These are phyloP conservation scores for Drosophila mettleri DNA, from an alignment of 2,888 invertebrate species.

Conservation along the genomic window DNA sequence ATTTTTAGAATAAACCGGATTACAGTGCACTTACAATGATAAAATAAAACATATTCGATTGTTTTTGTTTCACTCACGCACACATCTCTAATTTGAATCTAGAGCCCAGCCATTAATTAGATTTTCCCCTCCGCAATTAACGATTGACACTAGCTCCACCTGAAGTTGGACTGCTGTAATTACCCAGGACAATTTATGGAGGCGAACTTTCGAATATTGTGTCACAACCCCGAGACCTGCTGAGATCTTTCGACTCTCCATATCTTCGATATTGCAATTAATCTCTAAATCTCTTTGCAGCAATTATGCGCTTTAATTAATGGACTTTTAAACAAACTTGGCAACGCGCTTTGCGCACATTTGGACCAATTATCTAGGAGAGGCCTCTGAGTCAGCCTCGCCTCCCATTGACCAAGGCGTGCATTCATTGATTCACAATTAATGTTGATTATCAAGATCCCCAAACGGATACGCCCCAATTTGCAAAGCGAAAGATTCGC, in stretches of 20 bases:
- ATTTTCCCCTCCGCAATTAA: slow-evolving; percentile 42
- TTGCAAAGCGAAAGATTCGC: slow-evolving; percentile 69
- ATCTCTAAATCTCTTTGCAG: slow-evolving; percentile 55
- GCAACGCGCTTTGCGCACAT: slow-evolving; percentile 78
- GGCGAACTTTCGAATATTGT: slow-evolving; percentile 47
- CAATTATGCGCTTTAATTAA: slow-evolving; percentile 73
- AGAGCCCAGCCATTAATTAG: slow-evolving; percentile 42
- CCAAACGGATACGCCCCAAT: slow-evolving; percentile 75
- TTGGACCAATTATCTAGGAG: slow-evolving; percentile 65
- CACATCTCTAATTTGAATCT: slow-evolving; percentile 27
- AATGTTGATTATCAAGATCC: slow-evolving; percentile 77
- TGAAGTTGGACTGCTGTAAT: slow-evolving; percentile 36
- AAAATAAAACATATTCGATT: too few relatives aligned
- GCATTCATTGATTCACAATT: slow-evolving; percentile 81
- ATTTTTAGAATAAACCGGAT: too few relatives aligned
- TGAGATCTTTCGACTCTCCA: slow-evolving; percentile 18
- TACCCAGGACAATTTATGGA: slow-evolving; percentile 48
- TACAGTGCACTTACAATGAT: too few relatives aligned
- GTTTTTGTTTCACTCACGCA: neutral
- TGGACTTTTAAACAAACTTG: slow-evolving; percentile 74
- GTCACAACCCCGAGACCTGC: slow-evolving; percentile 44
- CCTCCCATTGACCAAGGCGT: slow-evolving; percentile 62
- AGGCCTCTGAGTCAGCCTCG: slow-evolving; percentile 32
- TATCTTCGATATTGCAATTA: slow-evolving; percentile 71
- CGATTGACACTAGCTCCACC: slow-evolving; percentile 53